Evolutionary conservation across 2,888 invertebrate species (phyloP).

Genomic region (Callinectes sapidus): DNA sequence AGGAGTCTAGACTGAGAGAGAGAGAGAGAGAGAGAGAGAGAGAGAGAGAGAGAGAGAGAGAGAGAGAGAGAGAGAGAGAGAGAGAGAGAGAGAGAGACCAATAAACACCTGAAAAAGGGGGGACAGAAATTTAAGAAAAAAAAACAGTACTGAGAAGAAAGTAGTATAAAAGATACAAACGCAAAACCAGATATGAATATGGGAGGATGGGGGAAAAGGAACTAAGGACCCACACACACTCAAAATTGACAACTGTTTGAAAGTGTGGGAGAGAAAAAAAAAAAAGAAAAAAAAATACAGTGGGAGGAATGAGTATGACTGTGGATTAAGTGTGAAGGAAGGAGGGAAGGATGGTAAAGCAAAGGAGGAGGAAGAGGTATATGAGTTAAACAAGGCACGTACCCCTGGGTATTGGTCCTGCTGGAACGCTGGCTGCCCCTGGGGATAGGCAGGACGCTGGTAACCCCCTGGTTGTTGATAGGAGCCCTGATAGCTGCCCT

Average conservation of each 20-base stretch:
- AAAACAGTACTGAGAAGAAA: neutral
- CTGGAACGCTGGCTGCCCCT: slow-evolving; percentile 70
- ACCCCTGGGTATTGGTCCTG: slow-evolving; percentile 73
- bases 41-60: neutral
- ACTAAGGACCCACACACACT: neutral
- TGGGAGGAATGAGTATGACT: neutral
- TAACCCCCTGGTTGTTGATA: slow-evolving; percentile 70
- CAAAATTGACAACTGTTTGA: neutral
- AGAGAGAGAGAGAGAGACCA: neutral
- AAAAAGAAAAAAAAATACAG: neutral
- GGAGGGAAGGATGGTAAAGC: neutral
- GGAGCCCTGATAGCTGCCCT: slow-evolving; percentile 71
- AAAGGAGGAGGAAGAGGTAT: neutral
- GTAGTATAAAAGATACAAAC: neutral
- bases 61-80: neutral
- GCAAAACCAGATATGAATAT: neutral
- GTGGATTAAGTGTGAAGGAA: neutral
- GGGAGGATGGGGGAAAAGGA: neutral
- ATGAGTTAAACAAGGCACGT: slow-evolving; percentile 36
- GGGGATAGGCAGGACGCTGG: slow-evolving; percentile 67
- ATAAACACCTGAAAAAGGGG: neutral
- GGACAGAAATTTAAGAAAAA: neutral
- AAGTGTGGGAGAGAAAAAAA: neutral
- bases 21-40: neutral
- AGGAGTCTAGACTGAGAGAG: neutral